A percentile compares a stretch with the other conserved stretches of the same genome.
These are phyloP conservation scores for Danaus plexippus DNA, from an alignment of 1,140 invertebrate species.

Conservation along the genomic window DNA sequence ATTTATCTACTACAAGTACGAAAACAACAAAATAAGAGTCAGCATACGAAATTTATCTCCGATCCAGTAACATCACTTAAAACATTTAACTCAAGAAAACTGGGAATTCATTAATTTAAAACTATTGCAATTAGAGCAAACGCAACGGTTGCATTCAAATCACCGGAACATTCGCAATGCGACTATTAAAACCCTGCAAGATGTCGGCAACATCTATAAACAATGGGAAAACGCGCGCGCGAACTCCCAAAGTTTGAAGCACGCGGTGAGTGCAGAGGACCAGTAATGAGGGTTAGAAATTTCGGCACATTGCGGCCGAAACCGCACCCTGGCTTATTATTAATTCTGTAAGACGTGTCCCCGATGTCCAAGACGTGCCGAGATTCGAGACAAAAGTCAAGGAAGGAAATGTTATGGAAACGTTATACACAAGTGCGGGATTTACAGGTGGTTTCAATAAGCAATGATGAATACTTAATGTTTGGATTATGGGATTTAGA, in stretches of 20 bases:
- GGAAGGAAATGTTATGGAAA: slow-evolving; percentile 21
- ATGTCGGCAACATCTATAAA: slow-evolving; percentile 64
- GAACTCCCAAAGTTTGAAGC: slow-evolving; percentile 57
- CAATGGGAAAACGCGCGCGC: slow-evolving; percentile 56
- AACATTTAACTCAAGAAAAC: no score
- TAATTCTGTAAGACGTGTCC: slow-evolving; percentile 71
- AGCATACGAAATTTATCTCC: no score
- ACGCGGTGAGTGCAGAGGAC: slow-evolving; percentile 64
- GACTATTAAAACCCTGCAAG: slow-evolving; percentile 61
- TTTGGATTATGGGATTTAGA: slow-evolving; percentile 53
- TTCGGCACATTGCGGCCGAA: slow-evolving; percentile 64
- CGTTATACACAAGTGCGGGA: slow-evolving; percentile 48
- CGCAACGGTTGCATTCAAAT: no score
- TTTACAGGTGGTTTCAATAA: slow-evolving; percentile 72
- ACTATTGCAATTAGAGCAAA: no score
- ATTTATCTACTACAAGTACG: no score
- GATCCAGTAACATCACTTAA: no score
- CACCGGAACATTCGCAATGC: slow-evolving; percentile 50
- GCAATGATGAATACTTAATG: slow-evolving; percentile 68
- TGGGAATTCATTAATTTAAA: no score
- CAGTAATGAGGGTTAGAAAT: slow-evolving; percentile 69
- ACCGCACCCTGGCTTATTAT: slow-evolving; percentile 70
- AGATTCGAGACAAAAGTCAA: slow-evolving; percentile 69
- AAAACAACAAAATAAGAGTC: no score
- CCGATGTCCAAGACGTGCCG: slow-evolving; percentile 70